phyloP scores from a whole-genome alignment of 2,113 vertebrate species.

The Tragelaphus scriptus region DNA sequence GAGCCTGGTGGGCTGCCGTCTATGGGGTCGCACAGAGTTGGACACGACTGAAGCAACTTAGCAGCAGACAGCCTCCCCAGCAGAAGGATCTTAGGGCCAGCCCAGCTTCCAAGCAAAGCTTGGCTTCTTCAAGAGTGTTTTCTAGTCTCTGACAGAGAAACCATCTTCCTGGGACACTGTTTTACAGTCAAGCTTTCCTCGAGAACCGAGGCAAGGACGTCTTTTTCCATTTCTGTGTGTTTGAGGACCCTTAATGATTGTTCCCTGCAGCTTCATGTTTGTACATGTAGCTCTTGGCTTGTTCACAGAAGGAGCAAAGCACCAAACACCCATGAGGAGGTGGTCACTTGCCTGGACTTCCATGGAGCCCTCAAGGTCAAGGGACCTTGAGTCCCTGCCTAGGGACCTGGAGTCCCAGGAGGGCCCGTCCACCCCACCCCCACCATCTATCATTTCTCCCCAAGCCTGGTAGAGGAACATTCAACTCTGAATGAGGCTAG shows the following conservation, averaged over 20 bases:
- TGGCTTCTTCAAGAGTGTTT: background rate
- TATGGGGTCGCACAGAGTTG: too few species aligned
- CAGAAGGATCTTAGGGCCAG: background rate
- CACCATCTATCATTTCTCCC: background rate
- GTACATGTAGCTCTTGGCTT: background rate
- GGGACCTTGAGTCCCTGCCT: background rate
- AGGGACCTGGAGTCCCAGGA: background rate
- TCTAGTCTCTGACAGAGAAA: background rate
- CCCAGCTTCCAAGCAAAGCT: background rate
- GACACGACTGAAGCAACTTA: too few species aligned
- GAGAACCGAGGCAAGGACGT: background rate
- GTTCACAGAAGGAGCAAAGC: background rate
- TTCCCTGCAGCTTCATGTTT: background rate
- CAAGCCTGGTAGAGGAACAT: background rate
- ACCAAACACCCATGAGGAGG: background rate
- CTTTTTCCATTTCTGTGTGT: background rate
- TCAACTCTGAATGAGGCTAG: background rate
- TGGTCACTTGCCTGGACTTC: background rate
- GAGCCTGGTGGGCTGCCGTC: too few species aligned
- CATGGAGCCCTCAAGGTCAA: background rate
- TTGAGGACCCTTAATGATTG: background rate
- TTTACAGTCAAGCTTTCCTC: background rate
- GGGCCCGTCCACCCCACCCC: background rate
- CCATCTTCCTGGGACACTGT: background rate
- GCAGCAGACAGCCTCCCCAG: background rate